phyloP scores from a whole-genome alignment of 2,797 vertebrate species.

The Huso huso region DNA sequence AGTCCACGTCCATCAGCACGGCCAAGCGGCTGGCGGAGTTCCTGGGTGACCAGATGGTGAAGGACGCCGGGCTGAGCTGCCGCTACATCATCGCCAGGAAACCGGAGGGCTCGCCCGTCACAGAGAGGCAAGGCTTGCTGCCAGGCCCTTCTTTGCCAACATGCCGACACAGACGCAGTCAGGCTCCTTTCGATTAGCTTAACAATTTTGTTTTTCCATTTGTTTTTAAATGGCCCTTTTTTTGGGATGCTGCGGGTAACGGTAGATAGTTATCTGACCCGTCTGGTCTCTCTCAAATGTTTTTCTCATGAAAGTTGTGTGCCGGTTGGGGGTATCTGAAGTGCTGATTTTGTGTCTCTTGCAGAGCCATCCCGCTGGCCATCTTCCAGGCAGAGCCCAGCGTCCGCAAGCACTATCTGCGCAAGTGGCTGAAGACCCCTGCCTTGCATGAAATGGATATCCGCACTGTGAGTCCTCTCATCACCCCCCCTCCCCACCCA shows the following conservation, averaged over 20 bases:
- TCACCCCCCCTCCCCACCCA: not conserved
- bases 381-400: conserved; percentile 93
- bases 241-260: too few species aligned
- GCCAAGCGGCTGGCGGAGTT: conserved; percentile 95
- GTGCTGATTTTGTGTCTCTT: conserved; percentile 2
- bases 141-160: too few species aligned
- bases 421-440: conserved; percentile 93
- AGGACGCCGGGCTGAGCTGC: conserved; percentile 92
- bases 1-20: conserved; percentile 95
- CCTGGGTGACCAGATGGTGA: conserved; percentile 96
- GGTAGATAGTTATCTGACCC: too few species aligned
- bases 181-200: too few species aligned
- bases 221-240: too few species aligned
- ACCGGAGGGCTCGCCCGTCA: conserved; percentile 89
- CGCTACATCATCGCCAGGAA: conserved; percentile 93
- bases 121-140: conserved; percentile 68
- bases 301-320: too few species aligned
- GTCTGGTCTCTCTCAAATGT: too few species aligned
- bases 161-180: too few species aligned
- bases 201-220: too few species aligned
- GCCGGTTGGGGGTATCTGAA: too few species aligned
- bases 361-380: conserved; percentile 88
- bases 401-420: conserved; percentile 85
- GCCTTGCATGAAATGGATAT: conserved; percentile 89
- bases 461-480: conserved; percentile 65